Conservation (phyloP, 23 tunicate genomes). For the Diplosoma virens region DNA sequence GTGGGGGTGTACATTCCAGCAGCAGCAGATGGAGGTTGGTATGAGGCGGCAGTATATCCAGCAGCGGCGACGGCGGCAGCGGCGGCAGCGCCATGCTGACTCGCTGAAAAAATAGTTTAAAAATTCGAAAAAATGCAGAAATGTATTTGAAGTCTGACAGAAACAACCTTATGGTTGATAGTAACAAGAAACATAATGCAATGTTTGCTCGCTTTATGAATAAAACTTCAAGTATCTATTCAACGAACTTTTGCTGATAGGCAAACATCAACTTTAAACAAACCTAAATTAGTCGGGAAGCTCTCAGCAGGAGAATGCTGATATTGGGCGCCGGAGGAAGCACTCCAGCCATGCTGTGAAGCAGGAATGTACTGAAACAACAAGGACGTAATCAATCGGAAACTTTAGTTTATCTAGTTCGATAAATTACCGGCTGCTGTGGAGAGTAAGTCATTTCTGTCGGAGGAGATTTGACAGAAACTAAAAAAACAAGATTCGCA, state of each 20-base stretch:
- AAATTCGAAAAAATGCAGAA: too few species aligned
- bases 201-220: too few species aligned
- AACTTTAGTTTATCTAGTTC: background rate
- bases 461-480: conserved; percentile 39
- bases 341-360: conserved; percentile 6
- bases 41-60: conserved; percentile 10
- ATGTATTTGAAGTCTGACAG: too few species aligned
- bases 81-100: too few species aligned
- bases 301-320: conserved; percentile 29
- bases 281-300: conserved; percentile 21
- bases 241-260: too few species aligned
- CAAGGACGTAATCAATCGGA: background rate
- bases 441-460: conserved; percentile 59
- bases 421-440: conserved; percentile 29
- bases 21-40: background rate
- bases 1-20: conserved; percentile 17
- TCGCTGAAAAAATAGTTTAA: too few species aligned
- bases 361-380: conserved; percentile 1
- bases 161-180: too few species aligned
- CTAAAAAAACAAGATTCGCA: background rate
- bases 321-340: conserved; percentile 9
- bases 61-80: background rate
- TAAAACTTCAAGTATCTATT: too few species aligned
- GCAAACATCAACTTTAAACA: too few species aligned
- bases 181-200: too few species aligned